Percentiles rank a stretch among this genome's conserved stretches.
These are phyloP conservation scores for Kryptolebias ocellatus DNA, from an alignment of 2,797 vertebrate species.

Conservation along the genomic window DNA sequence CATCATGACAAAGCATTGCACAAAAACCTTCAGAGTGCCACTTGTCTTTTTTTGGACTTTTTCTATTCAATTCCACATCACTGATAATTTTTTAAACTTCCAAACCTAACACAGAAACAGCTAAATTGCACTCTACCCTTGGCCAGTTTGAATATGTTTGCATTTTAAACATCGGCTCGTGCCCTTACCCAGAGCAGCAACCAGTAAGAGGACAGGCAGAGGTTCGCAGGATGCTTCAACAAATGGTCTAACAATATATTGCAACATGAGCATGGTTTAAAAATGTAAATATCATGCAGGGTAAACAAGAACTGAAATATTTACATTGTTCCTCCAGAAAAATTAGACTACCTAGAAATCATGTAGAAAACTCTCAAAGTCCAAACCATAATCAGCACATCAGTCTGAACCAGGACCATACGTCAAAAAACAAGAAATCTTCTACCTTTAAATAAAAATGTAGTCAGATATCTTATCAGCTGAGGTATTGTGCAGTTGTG, in stretches of 20 bases:
- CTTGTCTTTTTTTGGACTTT: conserved; percentile 29
- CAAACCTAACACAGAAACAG: conserved; percentile 45
- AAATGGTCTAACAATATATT: conserved; percentile 11
- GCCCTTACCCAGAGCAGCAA: conserved; percentile 43
- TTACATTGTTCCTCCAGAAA: conserved; percentile 6
- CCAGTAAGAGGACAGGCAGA: conserved; percentile 34
- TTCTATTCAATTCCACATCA: conserved; percentile 13
- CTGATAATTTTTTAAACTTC: conserved; percentile 36
- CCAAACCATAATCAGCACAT: background rate
- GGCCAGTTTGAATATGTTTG: conserved; percentile 53
- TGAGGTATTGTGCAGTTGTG: background rate
- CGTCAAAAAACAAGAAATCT: too few relatives aligned
- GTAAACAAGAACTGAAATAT: conserved; percentile 28
- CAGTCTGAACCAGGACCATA: too few relatives aligned
- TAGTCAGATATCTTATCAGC: background rate
- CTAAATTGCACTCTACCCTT: conserved; percentile 19
- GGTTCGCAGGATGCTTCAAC: conserved; percentile 22
- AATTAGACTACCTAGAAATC: background rate
- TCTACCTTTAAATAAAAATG: too few relatives aligned
- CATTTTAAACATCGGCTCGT: conserved; percentile 52
- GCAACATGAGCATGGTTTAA: conserved; percentile 34
- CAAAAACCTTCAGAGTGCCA: conserved; percentile 18
- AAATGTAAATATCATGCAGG: conserved; percentile 44
- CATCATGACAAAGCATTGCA: conserved; percentile 42
- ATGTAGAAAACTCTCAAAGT: conserved; percentile 4